Conservation (phyloP, 2,888 invertebrate genomes). For the Aleiodes testaceus region DNA sequence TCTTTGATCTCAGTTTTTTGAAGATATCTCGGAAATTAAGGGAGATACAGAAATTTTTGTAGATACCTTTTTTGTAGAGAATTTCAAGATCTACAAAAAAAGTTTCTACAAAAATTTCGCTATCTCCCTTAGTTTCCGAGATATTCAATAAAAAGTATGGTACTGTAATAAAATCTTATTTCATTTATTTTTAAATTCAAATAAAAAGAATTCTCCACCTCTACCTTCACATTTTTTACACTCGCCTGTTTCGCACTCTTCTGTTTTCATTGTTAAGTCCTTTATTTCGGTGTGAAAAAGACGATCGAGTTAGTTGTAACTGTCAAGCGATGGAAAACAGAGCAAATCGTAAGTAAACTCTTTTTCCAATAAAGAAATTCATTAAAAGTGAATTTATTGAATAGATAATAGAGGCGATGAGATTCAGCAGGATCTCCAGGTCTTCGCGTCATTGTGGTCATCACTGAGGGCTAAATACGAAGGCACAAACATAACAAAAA, state of each 20-base stretch:
- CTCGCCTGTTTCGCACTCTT: constrained; percentile 10
- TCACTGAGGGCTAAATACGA: constrained; percentile 56
- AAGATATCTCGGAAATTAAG: too few species aligned
- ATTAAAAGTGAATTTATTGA: constrained; percentile 44
- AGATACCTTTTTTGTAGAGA: too few species aligned
- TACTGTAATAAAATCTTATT: too few species aligned
- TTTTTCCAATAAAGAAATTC: background rate
- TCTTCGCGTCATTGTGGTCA: constrained; percentile 58
- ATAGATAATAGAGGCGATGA: constrained; percentile 44
- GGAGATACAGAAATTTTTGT: too few species aligned
- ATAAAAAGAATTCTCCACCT: background rate
- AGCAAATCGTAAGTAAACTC: constrained; percentile 41
- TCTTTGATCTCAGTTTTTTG: too few species aligned
- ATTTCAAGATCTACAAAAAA: too few species aligned
- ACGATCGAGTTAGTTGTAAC: constrained; percentile 34
- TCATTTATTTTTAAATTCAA: background rate
- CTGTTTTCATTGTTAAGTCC: constrained; percentile 40
- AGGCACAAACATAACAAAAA: constrained; percentile 57
- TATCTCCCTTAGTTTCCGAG: too few species aligned
- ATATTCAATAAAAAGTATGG: too few species aligned
- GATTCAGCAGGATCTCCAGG: constrained; percentile 54
- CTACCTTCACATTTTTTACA: background rate
- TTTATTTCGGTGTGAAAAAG: constrained; percentile 31
- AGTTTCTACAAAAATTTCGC: too few species aligned
- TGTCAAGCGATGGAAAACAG: constrained; percentile 41